Percentiles rank a stretch among this genome's conserved stretches.
Conservation (phyloP, 2,113 vertebrate species). For the Colistium nudipinnis region DNA sequence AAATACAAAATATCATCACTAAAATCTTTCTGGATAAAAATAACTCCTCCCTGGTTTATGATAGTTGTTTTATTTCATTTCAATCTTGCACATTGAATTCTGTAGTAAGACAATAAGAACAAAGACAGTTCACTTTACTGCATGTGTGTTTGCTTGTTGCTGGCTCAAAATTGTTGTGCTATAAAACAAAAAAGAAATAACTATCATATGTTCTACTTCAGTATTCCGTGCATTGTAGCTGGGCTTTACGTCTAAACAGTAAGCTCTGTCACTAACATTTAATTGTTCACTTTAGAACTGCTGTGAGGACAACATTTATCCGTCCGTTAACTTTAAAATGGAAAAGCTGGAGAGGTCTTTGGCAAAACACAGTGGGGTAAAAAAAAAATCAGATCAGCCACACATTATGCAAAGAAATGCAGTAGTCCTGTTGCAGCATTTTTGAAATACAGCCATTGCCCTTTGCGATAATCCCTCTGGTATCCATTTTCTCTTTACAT, state of each 20-base stretch:
- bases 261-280: slow-evolving; percentile 1
- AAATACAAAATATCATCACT: not conserved
- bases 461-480: not conserved
- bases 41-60: not conserved
- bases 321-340: not conserved
- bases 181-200: slow-evolving; percentile 32
- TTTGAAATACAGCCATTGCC: not conserved
- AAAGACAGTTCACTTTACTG: slow-evolving; percentile 11
- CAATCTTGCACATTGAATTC: slow-evolving; percentile 14
- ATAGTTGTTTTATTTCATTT: slow-evolving; percentile 64
- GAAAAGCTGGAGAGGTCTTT: not conserved
- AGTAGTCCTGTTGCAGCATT: not conserved
- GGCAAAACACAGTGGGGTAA: not conserved
- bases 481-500: not conserved
- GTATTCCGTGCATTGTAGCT: slow-evolving; percentile 15
- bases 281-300: not conserved
- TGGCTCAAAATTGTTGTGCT: slow-evolving; percentile 13
- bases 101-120: slow-evolving; percentile 10
- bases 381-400: not conserved
- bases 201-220: slow-evolving; percentile 48
- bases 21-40: not conserved
- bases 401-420: not conserved
- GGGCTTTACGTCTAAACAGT: slow-evolving; percentile 6
- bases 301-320: not conserved
- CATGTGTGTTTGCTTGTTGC: not conserved